Conservation (phyloP, 2,113 vertebrate species). For the Euleptes europaea region DNA sequence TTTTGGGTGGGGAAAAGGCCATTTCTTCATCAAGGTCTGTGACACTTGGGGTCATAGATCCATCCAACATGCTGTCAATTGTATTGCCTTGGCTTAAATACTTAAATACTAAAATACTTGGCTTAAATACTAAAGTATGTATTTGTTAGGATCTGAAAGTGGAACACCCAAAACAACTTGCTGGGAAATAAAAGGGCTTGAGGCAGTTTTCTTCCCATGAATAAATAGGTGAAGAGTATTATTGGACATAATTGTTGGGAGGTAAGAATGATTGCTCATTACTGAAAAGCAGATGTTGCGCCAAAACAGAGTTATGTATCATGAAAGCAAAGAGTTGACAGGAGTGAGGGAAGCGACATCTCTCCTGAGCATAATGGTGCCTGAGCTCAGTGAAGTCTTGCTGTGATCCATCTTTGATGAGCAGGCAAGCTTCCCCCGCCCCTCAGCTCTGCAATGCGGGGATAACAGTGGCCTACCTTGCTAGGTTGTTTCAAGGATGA, state of each 20-base stretch:
- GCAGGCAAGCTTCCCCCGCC: not conserved
- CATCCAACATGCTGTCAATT: no score
- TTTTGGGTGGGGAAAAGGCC: no score
- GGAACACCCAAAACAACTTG: not conserved
- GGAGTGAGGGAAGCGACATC: not conserved
- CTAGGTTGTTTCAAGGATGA: not conserved
- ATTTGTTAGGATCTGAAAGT: no score
- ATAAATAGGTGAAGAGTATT: not conserved
- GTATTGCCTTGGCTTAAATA: no score
- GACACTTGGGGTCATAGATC: no score
- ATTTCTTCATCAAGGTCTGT: no score
- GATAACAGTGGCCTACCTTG: not conserved
- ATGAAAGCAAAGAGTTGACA: not conserved
- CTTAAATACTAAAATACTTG: no score
- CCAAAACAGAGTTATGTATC: slow-evolving; percentile 6
- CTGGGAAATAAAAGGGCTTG: not conserved
- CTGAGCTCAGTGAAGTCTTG: not conserved
- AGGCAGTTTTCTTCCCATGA: not conserved
- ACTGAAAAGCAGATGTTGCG: slow-evolving; percentile 23
- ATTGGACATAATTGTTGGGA: not conserved
- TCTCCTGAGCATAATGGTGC: not conserved
- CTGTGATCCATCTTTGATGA: not conserved
- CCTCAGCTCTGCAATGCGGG: not conserved
- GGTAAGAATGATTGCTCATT: not conserved
- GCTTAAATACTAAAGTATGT: no score